Evolutionary conservation across 2,113 vertebrate species (phyloP).

Genomic region (Melanerpes formicivorus): DNA sequence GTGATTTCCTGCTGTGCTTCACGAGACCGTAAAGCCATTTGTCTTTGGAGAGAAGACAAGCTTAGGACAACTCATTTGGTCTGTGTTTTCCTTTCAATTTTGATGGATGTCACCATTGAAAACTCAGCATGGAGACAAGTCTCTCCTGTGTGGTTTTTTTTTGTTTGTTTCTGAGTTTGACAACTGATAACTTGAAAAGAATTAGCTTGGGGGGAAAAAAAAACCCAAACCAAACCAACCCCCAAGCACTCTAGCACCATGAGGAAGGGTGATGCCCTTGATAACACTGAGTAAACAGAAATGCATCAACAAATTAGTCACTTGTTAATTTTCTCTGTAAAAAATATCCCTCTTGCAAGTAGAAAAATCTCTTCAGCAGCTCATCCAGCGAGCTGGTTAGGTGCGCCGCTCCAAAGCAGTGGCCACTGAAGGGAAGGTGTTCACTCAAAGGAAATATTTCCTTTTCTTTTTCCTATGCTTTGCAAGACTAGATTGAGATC

Average conservation of each 20-base stretch:
- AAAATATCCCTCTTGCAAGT: neutral
- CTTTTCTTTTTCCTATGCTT: neutral
- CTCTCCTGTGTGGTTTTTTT: neutral
- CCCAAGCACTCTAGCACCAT: conserved; percentile 29
- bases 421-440: neutral
- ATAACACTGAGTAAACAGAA: conserved; percentile 35
- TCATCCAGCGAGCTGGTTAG: neutral
- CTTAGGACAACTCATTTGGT: neutral
- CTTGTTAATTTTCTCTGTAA: neutral
- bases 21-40: neutral
- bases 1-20: neutral
- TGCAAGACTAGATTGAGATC: neutral
- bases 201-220: neutral
- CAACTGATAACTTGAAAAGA: neutral
- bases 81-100: neutral
- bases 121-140: neutral
- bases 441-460: neutral
- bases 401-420: neutral
- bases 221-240: too few species aligned
- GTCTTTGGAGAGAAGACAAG: neutral
- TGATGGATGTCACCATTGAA: neutral
- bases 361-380: neutral
- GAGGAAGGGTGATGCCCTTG: neutral
- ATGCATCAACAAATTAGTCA: neutral
- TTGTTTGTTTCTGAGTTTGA: neutral